Conservation (phyloP, 2,113 vertebrate species). For the Circaetus cinerascens region DNA sequence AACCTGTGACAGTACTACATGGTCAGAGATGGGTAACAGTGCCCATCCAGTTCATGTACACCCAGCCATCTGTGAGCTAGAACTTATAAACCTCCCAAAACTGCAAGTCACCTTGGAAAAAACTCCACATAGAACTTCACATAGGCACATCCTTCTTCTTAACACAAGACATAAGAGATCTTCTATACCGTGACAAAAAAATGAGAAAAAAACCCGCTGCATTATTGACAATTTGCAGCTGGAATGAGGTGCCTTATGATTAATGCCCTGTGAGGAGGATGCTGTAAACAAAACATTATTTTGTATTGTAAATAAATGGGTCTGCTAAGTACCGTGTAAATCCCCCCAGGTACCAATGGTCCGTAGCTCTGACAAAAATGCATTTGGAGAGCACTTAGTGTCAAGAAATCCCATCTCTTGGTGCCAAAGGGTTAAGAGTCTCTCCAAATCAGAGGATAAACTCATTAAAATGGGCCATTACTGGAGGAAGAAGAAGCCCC, state of each 20-base stretch:
- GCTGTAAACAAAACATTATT: constrained; percentile 67
- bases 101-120: not conserved
- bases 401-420: constrained; percentile 68
- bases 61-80: not conserved
- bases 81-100: constrained; percentile 17
- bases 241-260: constrained; percentile 52
- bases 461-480: constrained; percentile 68
- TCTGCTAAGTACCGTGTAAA: constrained; percentile 68
- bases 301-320: constrained; percentile 74
- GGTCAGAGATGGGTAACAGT: not conserved
- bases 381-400: constrained; percentile 58
- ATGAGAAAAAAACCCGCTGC: not conserved
- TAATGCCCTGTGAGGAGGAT: constrained; percentile 47
- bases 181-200: constrained; percentile 17
- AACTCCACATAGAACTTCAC: not conserved
- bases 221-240: constrained; percentile 49
- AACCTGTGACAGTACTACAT: not conserved
- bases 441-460: constrained; percentile 65
- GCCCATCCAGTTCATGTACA: not conserved
- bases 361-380: constrained; percentile 60
- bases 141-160: not conserved
- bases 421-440: constrained; percentile 67
- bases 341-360: constrained; percentile 43
- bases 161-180: not conserved
- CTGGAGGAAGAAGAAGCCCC: constrained; percentile 24